Percentiles rank a stretch among this genome's conserved stretches.
These are phyloP conservation scores for Eutrigla gurnardus DNA, from an alignment of 2,797 vertebrate species.

Conservation along the genomic window DNA sequence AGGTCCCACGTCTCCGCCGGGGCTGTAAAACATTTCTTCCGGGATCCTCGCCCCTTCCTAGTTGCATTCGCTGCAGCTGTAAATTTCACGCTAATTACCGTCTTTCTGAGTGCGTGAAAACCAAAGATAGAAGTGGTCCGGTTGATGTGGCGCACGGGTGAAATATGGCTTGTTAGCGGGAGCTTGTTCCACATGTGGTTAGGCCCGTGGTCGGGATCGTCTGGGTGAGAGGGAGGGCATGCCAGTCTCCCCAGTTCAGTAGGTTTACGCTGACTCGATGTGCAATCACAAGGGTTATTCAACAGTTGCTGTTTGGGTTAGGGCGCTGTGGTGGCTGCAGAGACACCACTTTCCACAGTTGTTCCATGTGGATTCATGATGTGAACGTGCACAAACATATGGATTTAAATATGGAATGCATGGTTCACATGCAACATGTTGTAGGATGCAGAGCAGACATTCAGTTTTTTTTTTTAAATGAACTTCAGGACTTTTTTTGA, in stretches of 20 bases:
- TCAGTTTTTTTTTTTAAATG: background rate
- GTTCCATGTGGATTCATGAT: slow-evolving; percentile 24
- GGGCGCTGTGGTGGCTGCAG: slow-evolving; percentile 36
- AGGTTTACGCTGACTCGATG: slow-evolving; percentile 65
- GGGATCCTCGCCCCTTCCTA: slow-evolving; percentile 1
- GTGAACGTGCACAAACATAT: slow-evolving; percentile 1
- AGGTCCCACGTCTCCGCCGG: background rate
- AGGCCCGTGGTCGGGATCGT: slow-evolving; percentile 63
- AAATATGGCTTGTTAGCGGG: slow-evolving; percentile 77
- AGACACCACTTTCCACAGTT: slow-evolving; percentile 30
- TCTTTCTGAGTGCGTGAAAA: slow-evolving; percentile 67
- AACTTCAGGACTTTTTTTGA: slow-evolving; percentile 22
- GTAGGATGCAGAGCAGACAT: background rate
- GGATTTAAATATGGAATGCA: slow-evolving; percentile 22
- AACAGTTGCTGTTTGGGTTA: slow-evolving; percentile 64
- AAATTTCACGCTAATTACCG: slow-evolving; percentile 64
- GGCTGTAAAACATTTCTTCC: slow-evolving; percentile 8
- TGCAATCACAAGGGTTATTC: slow-evolving; percentile 67
- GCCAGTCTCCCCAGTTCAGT: slow-evolving; percentile 70
- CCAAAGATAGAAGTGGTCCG: slow-evolving; percentile 69
- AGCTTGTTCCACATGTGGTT: slow-evolving; percentile 78
- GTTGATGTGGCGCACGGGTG: slow-evolving; percentile 73
- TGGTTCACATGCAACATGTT: background rate
- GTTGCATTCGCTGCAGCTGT: slow-evolving; percentile 42
- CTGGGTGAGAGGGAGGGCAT: slow-evolving; percentile 77